Conservation (phyloP, 2,797 vertebrate genomes). For the Hirundo rustica region DNA sequence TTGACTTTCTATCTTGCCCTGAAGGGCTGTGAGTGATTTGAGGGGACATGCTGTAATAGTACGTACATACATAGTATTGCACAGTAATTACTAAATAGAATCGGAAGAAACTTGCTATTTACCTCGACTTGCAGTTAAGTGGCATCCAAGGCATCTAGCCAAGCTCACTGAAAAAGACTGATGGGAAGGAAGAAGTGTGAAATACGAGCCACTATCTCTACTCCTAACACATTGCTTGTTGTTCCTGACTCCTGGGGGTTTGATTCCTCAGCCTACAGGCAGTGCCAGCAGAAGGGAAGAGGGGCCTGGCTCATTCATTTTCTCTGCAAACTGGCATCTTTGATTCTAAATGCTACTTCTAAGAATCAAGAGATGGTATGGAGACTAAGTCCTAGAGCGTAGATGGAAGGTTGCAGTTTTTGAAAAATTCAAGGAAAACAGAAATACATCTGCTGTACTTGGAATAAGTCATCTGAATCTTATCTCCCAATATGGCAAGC, state of each 20-base stretch:
- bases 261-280: background rate
- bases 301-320: background rate
- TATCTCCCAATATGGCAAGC: background rate
- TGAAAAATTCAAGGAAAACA: background rate
- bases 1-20: background rate
- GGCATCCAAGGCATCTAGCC: conserved; percentile 18
- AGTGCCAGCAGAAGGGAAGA: background rate
- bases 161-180: conserved; percentile 24
- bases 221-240: conserved; percentile 1
- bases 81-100: conserved; percentile 40
- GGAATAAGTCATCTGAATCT: background rate
- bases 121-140: conserved; percentile 21
- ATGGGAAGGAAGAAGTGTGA: background rate
- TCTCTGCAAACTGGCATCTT: background rate
- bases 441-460: background rate
- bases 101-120: conserved; percentile 40
- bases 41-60: background rate
- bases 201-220: background rate
- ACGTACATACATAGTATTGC: background rate
- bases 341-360: background rate
- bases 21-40: conserved; percentile 20
- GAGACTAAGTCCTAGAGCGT: background rate
- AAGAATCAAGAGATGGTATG: background rate
- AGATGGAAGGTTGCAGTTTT: background rate
- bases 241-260: background rate